phyloP scores from a whole-genome alignment of 1,140 invertebrate species.

The Drosophila kepulauana region DNA sequence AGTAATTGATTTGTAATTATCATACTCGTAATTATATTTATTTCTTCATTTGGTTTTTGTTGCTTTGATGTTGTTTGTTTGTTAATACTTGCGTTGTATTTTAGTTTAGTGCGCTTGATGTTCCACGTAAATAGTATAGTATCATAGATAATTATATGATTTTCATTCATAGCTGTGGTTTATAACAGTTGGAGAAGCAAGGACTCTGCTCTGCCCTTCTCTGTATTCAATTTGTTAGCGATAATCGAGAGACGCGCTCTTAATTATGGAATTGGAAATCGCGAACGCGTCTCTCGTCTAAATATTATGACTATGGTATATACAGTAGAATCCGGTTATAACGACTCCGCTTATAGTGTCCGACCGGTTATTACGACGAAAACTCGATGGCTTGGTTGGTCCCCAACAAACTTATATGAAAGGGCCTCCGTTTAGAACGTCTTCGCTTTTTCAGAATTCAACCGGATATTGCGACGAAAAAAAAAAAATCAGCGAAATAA shows the following conservation, averaged over 20 bases:
- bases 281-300: neutral
- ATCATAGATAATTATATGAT: slow-evolving; percentile 1
- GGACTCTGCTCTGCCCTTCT: neutral
- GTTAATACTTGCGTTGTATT: slow-evolving; percentile 13
- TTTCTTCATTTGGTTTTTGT: neutral
- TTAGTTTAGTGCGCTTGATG: slow-evolving; percentile 4
- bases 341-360: too few relatives aligned
- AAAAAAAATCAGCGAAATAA: too few relatives aligned
- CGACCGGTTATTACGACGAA: too few relatives aligned
- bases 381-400: too few relatives aligned
- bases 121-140: slow-evolving; percentile 1
- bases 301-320: neutral
- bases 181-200: slow-evolving; percentile 2
- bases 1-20: slow-evolving; percentile 20
- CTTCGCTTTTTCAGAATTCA: too few relatives aligned
- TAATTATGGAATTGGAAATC: neutral
- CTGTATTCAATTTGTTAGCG: slow-evolving; percentile 4
- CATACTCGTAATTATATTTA: neutral
- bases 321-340: too few relatives aligned
- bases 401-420: too few relatives aligned
- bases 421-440: too few relatives aligned
- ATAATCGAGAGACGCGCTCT: neutral
- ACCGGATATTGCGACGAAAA: too few relatives aligned
- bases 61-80: neutral
- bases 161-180: neutral